Conservation (phyloP, 2,113 vertebrate species). For the Saimiri boliviensis region DNA sequence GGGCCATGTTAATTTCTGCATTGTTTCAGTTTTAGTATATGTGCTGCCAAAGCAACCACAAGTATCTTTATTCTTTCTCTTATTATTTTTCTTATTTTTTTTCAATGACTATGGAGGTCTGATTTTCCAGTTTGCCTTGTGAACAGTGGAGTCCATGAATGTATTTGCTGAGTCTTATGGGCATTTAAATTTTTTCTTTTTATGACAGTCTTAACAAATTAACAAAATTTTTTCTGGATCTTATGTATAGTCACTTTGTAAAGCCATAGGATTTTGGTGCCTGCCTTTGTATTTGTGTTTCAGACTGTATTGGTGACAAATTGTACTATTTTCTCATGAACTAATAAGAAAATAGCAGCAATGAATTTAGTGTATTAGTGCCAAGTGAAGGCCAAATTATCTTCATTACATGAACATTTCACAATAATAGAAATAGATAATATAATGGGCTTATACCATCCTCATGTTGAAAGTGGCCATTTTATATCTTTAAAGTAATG, state of each 20-base stretch:
- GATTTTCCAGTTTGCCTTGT: conserved; percentile 29
- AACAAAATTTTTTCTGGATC: conserved; percentile 13
- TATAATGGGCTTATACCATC: not conserved
- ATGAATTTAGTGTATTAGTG: not conserved
- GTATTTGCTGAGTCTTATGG: not conserved
- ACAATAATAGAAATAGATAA: not conserved
- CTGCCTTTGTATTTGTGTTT: not conserved
- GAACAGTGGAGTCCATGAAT: not conserved
- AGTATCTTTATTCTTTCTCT: not conserved
- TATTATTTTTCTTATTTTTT: conserved; percentile 25
- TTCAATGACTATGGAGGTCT: not conserved
- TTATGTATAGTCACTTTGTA: not conserved
- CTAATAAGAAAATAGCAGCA: conserved; percentile 35
- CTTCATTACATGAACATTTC: not conserved
- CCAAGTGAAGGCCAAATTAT: not conserved
- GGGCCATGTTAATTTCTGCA: not conserved
- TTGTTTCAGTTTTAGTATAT: not conserved
- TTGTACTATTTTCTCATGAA: not conserved
- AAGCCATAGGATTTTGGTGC: not conserved
- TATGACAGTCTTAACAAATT: not conserved
- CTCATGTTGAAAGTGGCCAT: not conserved
- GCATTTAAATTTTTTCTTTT: conserved; percentile 37
- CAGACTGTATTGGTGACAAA: not conserved
- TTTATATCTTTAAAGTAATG: conserved; percentile 12
- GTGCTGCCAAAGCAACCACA: not conserved